phyloP scores from a whole-genome alignment of 2,113 vertebrate genomes.

The Hassar affinis region DNA sequence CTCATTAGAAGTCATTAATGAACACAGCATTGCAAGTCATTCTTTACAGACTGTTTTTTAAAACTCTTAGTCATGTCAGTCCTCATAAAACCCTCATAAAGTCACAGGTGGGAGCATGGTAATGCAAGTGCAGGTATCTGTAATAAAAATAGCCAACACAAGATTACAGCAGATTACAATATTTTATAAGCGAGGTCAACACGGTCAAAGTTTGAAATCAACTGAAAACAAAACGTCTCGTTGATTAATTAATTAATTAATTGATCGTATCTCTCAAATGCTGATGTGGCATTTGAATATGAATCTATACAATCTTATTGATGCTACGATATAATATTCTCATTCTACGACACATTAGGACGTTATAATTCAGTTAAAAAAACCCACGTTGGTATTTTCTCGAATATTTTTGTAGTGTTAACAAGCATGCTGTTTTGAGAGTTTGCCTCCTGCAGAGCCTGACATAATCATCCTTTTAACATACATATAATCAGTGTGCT shows the following conservation, averaged over 20 bases:
- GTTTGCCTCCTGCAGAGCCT: conserved; percentile 29
- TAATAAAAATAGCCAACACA: neutral
- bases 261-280: no score
- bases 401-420: conserved; percentile 6
- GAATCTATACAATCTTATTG: neutral
- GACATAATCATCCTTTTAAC: conserved; percentile 5
- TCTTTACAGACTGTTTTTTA: neutral
- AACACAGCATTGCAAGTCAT: neutral
- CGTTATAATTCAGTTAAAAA: no score
- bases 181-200: no score
- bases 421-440: conserved; percentile 24
- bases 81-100: neutral
- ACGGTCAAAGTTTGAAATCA: neutral
- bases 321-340: neutral
- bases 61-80: neutral
- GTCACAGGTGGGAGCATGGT: neutral
- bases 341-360: no score
- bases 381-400: no score
- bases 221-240: no score
- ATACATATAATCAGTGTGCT: conserved; percentile 24
- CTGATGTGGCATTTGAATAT: neutral
- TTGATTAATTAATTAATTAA: neutral
- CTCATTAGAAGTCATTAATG: neutral
- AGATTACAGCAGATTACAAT: neutral
- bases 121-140: neutral